These are phyloP conservation scores for Serinus canaria DNA, from an alignment of 2,113 vertebrate species.

Conservation along the genomic window DNA sequence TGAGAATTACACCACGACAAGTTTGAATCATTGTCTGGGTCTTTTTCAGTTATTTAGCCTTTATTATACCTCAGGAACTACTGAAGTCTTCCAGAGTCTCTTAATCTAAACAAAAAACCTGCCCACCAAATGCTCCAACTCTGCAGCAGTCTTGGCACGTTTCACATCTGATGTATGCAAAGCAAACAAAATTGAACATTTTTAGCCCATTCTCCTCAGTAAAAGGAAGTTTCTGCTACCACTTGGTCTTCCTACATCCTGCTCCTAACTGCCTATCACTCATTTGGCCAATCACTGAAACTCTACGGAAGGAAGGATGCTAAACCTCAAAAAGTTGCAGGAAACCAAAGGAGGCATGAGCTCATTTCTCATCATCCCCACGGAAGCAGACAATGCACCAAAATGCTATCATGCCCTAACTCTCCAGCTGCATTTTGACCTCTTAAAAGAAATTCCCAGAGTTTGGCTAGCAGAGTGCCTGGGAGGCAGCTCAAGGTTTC, in stretches of 20 bases:
- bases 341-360: not conserved
- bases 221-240: not conserved
- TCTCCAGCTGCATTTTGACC: not conserved
- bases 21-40: not conserved
- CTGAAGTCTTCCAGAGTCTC: not conserved
- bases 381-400: not conserved
- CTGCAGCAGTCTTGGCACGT: accelerated
- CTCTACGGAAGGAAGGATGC: not conserved
- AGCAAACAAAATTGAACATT: not conserved
- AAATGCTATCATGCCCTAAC: accelerated
- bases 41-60: not conserved
- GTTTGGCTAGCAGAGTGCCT: not conserved
- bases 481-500: not conserved
- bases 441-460: not conserved
- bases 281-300: not conserved
- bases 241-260: not conserved
- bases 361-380: not conserved
- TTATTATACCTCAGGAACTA: not conserved
- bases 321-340: not conserved
- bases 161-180: accelerated
- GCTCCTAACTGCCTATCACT: not conserved
- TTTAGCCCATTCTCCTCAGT: not conserved
- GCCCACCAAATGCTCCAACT: not conserved
- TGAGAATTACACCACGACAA: not conserved
- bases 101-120: not conserved